Evolutionary conservation across 2,113 vertebrate species (phyloP), one percentile per base, ranked within the genome.

Genomic region (Cranoglanis bouderius): DNA sequence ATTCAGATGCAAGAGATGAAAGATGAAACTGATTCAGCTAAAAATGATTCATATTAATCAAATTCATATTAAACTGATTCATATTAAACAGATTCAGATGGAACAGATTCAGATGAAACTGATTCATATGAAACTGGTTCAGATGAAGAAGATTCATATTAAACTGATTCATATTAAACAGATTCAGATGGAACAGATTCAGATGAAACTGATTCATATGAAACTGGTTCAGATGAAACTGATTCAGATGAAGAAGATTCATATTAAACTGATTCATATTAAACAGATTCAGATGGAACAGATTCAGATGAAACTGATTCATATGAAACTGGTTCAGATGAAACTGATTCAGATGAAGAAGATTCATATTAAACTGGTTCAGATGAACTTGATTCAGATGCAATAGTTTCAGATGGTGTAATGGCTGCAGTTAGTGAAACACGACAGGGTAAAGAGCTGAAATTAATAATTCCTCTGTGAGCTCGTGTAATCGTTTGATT

Each of bases 401-500:
- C 53, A 59, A 26, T 8, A 67, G 43, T 10, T 26, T 40, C 72
- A 75, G 61, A 51, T 6, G 38, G 57, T 24, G 12, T 87, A 43
- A 82, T 57, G 12, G 63, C 32, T 32, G 29, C 46, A 29, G 51
- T 70, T 74, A 40, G 35, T 82, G 51, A 80, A n/a, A 49, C 21
- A 55, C 14, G 70, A 67, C 43, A 53, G 61, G 5, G 29, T 49
- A 70, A 55, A 55, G 61, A 82, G 59, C 59, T 81, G 59, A 80
- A 38, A 63, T 80, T n/a, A 65, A 63, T 49, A 65, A 87, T 87
- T 87, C 75, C 46, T 53, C 61, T 57, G 59, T 55, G 38, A 72
- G 63, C 43, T 29, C 2, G n/a, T 35, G 61, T 67, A 87, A 53
- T 82, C 4, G 29, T 57, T 67, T 88, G 86, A 82, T 82, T 82